Conservation (phyloP, 2,888 invertebrate genomes). For the Mactromeris polynyma region DNA sequence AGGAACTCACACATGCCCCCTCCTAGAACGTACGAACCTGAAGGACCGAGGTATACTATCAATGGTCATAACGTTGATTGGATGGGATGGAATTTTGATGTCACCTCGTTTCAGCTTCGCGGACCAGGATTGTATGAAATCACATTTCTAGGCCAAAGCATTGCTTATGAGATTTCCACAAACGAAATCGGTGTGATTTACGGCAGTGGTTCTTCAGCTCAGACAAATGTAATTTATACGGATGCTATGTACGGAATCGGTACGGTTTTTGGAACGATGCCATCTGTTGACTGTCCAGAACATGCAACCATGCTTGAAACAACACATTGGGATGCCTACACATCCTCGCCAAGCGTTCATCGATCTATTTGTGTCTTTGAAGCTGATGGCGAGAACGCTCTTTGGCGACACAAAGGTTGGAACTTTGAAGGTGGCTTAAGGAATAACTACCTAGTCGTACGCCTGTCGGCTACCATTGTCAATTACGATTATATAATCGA, state of each 20-base stretch:
- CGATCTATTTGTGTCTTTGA: constrained; percentile 75
- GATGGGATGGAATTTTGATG: constrained; percentile 76
- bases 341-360: constrained; percentile 39
- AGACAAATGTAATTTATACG: constrained; percentile 64
- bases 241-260: constrained; percentile 72
- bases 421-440: constrained; percentile 70
- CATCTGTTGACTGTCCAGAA: constrained; percentile 74
- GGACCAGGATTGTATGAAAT: constrained; percentile 66
- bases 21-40: constrained; percentile 70
- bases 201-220: constrained; percentile 60
- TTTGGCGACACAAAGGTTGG: constrained; percentile 69
- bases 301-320: constrained; percentile 71
- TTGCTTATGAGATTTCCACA: constrained; percentile 76
- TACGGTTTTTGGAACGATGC: constrained; percentile 50
- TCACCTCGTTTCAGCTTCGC: constrained; percentile 63
- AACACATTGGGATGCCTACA: constrained; percentile 50
- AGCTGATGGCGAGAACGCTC: constrained; percentile 65
- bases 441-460: constrained; percentile 62
- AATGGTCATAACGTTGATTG: constrained; percentile 71
- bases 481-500: constrained; percentile 75
- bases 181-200: constrained; percentile 72
- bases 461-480: constrained; percentile 57
- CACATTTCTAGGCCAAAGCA: constrained; percentile 67
- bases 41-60: constrained; percentile 71
- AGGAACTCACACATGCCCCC: constrained; percentile 62